A percentile compares a stretch with the other conserved stretches of the same genome.
Evolutionary conservation across 2,888 invertebrate species (phyloP).

Genomic region (Rhamphomyia laevipes): DNA sequence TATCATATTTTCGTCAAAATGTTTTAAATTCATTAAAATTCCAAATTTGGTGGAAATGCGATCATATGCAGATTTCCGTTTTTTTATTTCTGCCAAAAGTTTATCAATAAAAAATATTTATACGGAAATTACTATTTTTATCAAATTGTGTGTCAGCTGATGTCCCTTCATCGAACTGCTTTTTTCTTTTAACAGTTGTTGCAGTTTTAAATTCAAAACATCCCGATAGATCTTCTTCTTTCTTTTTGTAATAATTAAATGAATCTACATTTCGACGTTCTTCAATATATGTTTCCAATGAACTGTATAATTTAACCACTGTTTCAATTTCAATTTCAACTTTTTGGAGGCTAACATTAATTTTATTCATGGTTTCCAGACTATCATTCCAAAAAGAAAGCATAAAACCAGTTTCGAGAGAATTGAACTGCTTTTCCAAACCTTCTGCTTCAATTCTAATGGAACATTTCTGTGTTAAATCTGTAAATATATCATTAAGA

Average conservation of each 20-base stretch:
- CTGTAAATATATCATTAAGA: too few relatives aligned
- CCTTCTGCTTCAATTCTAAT: neutral
- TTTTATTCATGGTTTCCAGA: neutral
- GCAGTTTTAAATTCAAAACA: neutral
- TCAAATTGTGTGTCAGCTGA: neutral
- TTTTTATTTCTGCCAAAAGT: neutral
- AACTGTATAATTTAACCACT: neutral
- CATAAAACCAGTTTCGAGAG: neutral
- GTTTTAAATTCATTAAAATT: neutral
- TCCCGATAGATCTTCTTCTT: neutral
- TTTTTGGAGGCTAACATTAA: neutral
- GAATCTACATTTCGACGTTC: neutral
- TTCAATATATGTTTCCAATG: neutral
- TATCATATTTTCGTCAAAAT: neutral
- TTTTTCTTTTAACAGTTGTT: neutral
- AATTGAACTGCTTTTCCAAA: neutral
- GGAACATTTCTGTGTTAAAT: too few relatives aligned
- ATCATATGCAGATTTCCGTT: neutral
- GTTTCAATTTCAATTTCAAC: neutral
- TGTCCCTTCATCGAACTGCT: neutral
- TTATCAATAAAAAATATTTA: neutral
- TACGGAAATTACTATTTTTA: neutral
- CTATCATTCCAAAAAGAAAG: neutral
- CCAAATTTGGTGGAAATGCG: neutral
- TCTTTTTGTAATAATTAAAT: conserved; percentile 1